Conservation (phyloP, 2,113 vertebrate genomes). For the Cichladusa arquata region DNA sequence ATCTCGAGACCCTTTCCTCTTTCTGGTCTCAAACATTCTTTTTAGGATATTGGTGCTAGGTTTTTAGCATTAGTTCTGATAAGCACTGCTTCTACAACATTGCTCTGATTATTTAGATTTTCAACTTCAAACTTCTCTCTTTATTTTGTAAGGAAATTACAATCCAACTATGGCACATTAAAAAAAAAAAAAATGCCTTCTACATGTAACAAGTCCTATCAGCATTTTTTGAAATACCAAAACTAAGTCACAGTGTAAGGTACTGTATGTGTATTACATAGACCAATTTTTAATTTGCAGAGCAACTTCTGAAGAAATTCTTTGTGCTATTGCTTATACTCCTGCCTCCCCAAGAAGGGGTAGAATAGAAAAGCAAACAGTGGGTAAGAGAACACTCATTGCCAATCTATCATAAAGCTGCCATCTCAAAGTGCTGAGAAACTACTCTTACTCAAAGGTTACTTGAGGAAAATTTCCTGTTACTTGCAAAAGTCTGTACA, state of each 20-base stretch:
- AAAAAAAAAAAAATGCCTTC: background rate
- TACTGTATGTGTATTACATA: background rate
- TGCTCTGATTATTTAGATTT: background rate
- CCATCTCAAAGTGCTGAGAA: background rate
- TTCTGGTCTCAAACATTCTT: background rate
- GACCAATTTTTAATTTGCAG: background rate
- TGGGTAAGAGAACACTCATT: background rate
- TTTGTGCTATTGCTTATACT: background rate
- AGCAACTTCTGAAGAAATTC: background rate
- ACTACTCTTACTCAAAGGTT: background rate
- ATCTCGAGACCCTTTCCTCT: background rate
- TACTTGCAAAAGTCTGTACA: background rate
- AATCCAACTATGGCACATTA: background rate
- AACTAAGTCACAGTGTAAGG: background rate
- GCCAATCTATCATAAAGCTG: fast-evolving
- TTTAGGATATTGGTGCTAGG: background rate
- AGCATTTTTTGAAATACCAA: background rate
- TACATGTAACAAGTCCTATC: background rate
- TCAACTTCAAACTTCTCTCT: background rate
- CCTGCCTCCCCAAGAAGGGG: background rate
- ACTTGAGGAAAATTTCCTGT: background rate
- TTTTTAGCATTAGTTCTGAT: background rate
- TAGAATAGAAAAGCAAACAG: background rate
- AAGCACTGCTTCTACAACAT: background rate
- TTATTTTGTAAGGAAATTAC: background rate